Evolutionary conservation across 2,113 vertebrate genomes (phyloP), one percentile per base, ranked within the genome.

Genomic region (Triplophysa siluroides): DNA sequence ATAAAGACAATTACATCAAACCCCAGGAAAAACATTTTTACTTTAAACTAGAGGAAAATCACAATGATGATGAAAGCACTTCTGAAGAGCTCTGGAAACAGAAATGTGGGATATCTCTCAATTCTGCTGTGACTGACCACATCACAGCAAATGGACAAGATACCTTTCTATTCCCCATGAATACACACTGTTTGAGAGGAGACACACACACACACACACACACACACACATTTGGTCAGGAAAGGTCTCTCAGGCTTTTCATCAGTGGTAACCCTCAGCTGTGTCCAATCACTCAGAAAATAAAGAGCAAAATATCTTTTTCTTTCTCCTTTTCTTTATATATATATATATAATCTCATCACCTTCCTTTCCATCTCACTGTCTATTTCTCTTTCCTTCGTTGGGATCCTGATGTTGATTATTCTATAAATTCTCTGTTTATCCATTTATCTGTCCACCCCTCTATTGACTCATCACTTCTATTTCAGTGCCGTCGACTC

Each of bases 211-310:
- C 50, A 54, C 54, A 58, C 82, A 58, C 73, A 50, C 60, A 47
- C 74, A 43, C 54, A 16, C 50, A 54, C 54, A 58, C 82, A 58
- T 29, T 83, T 76, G 54, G 66, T 73, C 67, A 61, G 61, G 41
- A 72, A 60, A 81, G 82, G 74, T 81, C 66, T 83, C 73, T 60
- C 43, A 76, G 73, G 76, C 78, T 81, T 83, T 67, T 66, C 74
- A 81, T 81, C 82, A 72, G 64, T 63, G 54, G 61, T 81, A 66
- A 83, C 73, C 73, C 82, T 81, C 66, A 63, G 73, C 78, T 78
- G 70, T 81, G 73, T 78, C 78, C 74, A 73, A 80, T 41, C 77
- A 80, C 65, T 64, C 66, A 67, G 58, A 54, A n/a, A 73, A 83
- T 66, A 76, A 62, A 72, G 60, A 71, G 73, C 47, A 61, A 76